Conservation (phyloP, 2,888 invertebrate species). For the Sepiola atlantica region DNA sequence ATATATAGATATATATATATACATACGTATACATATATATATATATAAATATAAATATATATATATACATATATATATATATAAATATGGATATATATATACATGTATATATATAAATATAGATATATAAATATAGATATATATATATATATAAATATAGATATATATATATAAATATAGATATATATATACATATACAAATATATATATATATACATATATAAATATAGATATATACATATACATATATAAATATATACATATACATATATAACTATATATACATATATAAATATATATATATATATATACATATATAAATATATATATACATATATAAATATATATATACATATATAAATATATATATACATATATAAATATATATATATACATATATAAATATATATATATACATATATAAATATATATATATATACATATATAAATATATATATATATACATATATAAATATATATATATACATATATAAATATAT, state of each 20-base stretch:
- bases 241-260: neutral
- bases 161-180: neutral
- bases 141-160: neutral
- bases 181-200: too few species aligned
- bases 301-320: neutral
- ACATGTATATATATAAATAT: too few species aligned
- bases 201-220: too few species aligned
- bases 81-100: too few species aligned
- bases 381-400: neutral
- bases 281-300: neutral
- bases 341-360: neutral
- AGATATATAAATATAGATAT: neutral
- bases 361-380: neutral
- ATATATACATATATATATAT: neutral
- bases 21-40: slow-evolving; percentile 21
- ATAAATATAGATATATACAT: neutral
- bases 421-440: neutral
- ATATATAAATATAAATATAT: slow-evolving; percentile 40
- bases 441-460: neutral
- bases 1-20: neutral
- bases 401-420: neutral
- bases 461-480: neutral
- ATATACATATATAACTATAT: neutral
- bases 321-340: neutral
- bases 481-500: neutral